Percentiles rank a stretch among this genome's conserved stretches.
These are phyloP conservation scores for Pseudoips prasinana DNA, from an alignment of 2,888 invertebrate genomes.

Conservation along the genomic window DNA sequence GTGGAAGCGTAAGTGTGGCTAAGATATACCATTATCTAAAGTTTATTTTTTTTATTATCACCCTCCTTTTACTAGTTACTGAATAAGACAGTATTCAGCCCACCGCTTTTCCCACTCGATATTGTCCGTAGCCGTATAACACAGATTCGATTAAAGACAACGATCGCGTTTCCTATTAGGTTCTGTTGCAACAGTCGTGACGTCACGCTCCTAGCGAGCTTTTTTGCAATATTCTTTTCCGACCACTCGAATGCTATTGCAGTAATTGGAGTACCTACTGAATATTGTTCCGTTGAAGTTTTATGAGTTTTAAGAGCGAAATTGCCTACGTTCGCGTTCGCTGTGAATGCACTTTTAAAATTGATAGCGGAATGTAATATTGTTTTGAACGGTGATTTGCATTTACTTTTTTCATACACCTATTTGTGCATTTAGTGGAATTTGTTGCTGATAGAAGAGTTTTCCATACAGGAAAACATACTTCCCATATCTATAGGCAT, in stretches of 20 bases:
- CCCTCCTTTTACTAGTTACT: too few relatives aligned
- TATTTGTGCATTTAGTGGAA: too few relatives aligned
- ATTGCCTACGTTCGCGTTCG: slow-evolving; percentile 27
- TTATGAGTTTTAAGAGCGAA: slow-evolving; percentile 43
- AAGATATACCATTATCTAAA: too few relatives aligned
- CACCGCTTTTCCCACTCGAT: slow-evolving; percentile 23
- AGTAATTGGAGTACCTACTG: slow-evolving; percentile 51
- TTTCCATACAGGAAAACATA: too few relatives aligned
- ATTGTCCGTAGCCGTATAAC: slow-evolving; percentile 30
- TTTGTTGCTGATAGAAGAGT: too few relatives aligned
- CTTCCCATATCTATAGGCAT: too few relatives aligned
- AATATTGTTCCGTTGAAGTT: slow-evolving; percentile 45
- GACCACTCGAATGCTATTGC: slow-evolving; percentile 43
- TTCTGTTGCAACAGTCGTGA: slow-evolving; percentile 60
- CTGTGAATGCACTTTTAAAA: slow-evolving; percentile 29
- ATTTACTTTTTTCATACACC: too few relatives aligned
- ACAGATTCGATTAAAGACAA: slow-evolving; percentile 70
- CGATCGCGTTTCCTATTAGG: slow-evolving; percentile 71
- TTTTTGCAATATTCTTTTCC: slow-evolving; percentile 40
- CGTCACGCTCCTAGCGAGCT: slow-evolving; percentile 45
- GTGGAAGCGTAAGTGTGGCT: too few relatives aligned
- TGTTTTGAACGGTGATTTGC: too few relatives aligned
- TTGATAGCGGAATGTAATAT: slow-evolving; percentile 8
- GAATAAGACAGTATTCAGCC: background rate
- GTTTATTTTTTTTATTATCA: too few relatives aligned